Conservation (phyloP, 2,797 vertebrate genomes). For the Dryobates pubescens region DNA sequence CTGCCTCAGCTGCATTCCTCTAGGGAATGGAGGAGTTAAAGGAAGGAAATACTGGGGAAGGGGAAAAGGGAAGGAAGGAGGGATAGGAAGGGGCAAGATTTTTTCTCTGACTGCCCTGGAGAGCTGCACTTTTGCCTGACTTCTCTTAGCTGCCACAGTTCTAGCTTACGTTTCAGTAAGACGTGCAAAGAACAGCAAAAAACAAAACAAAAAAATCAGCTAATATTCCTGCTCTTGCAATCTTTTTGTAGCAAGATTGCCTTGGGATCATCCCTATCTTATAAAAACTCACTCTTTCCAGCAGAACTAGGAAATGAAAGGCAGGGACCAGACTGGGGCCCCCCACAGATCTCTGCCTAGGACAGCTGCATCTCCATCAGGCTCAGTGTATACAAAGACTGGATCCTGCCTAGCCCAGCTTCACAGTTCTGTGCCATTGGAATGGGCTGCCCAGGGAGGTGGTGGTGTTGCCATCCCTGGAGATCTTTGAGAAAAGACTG, state of each 20-base stretch:
- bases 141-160: background rate
- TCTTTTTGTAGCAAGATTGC: background rate
- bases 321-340: background rate
- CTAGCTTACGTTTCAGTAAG: background rate
- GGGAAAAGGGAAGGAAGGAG: background rate
- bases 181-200: background rate
- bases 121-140: background rate
- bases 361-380: background rate
- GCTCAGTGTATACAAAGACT: fast-evolving
- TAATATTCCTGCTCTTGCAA: background rate
- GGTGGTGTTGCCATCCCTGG: no score
- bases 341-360: background rate
- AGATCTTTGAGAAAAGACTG: no score
- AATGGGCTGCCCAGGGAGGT: no score
- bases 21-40: background rate
- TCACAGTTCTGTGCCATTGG: background rate
- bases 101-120: background rate
- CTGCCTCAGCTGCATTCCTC: background rate
- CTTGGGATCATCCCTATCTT: background rate
- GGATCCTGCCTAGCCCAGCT: background rate
- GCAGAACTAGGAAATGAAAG: background rate
- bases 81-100: background rate
- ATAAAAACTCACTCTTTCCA: background rate
- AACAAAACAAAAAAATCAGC: background rate
- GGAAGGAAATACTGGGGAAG: background rate